Evolutionary conservation across 2,797 vertebrate species (phyloP).

Genomic region (Malurus leucopterus): DNA sequence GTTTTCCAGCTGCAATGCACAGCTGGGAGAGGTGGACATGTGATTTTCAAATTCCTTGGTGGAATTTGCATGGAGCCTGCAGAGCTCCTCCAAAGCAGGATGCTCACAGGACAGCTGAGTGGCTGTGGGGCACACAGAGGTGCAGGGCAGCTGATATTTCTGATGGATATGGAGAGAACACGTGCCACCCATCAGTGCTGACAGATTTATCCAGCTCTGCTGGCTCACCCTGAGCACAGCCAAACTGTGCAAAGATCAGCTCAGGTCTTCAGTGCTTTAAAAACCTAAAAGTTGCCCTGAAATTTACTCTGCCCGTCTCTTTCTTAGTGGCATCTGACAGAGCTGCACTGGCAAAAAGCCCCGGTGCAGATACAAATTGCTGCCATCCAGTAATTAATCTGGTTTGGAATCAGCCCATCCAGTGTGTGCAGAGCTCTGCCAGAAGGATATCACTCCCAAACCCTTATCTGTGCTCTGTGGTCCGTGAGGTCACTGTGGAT

Average conservation of each 20-base stretch:
- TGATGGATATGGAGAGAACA: neutral
- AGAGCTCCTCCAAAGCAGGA: neutral
- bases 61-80: neutral
- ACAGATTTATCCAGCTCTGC: neutral
- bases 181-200: neutral
- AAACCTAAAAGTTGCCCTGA: neutral
- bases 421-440: accelerated
- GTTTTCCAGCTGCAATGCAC: neutral
- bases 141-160: neutral
- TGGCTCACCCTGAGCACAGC: neutral
- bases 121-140: neutral
- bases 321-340: neutral
- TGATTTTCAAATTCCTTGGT: neutral
- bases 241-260: neutral
- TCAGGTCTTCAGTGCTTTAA: neutral
- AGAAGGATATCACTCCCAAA: neutral
- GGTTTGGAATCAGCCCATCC: neutral
- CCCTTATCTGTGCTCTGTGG: neutral
- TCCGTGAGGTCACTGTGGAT: neutral
- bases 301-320: neutral
- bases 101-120: neutral
- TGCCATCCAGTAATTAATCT: neutral
- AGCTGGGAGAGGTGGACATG: neutral
- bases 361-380: neutral
- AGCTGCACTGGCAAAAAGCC: neutral